Evolutionary conservation across 2,797 vertebrate species (phyloP).

Genomic region (Avahi laniger): DNA sequence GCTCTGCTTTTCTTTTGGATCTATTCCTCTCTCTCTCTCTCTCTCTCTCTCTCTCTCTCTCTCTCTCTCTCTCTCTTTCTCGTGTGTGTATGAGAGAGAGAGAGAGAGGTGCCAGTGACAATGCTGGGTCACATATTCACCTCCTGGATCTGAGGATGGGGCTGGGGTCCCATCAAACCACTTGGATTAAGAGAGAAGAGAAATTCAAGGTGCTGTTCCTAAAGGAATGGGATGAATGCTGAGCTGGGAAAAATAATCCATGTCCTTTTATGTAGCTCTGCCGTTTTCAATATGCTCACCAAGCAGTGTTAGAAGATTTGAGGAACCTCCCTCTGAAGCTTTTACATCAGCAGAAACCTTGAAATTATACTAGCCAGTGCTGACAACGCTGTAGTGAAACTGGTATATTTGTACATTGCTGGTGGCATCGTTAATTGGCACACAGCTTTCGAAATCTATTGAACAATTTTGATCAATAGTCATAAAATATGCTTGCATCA

Average conservation of each 20-base stretch:
- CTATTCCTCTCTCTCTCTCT: background rate
- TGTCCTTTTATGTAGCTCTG: background rate
- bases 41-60: background rate
- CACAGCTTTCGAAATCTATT: slow-evolving; percentile 36
- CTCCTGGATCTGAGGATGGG: background rate
- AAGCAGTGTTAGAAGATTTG: background rate
- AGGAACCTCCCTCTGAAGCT: background rate
- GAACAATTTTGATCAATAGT: slow-evolving; percentile 36
- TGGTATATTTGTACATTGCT: background rate
- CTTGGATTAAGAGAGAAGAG: background rate
- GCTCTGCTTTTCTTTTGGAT: background rate
- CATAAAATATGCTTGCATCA: slow-evolving; percentile 43
- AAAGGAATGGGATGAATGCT: background rate
- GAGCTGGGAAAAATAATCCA: background rate
- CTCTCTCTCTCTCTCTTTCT: too few species aligned
- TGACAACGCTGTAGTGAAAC: background rate
- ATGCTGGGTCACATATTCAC: background rate
- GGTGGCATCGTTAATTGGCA: background rate
- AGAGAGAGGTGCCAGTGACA: too few species aligned
- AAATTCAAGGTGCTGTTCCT: background rate
- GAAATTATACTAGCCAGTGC: background rate
- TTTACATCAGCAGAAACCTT: background rate
- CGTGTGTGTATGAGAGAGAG: background rate
- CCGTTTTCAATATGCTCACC: background rate
- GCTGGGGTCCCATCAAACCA: background rate